Percentiles rank a stretch among this genome's conserved stretches.
Evolutionary conservation across 2,888 invertebrate species (phyloP).

Genomic region (Drosophila multiciliata): DNA sequence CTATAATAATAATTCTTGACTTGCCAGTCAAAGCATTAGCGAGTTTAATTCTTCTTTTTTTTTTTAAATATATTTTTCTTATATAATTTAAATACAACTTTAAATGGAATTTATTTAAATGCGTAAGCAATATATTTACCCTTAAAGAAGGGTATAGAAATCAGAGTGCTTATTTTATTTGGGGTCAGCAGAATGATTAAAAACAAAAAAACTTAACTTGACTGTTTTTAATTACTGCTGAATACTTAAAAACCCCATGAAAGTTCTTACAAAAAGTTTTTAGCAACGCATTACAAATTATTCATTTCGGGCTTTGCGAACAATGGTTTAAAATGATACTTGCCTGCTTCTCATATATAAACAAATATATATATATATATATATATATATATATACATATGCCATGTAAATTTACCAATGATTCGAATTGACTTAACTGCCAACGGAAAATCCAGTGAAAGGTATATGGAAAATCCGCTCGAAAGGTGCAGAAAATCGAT

Average conservation of each 20-base stretch:
- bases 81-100: not conserved
- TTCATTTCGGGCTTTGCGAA: slow-evolving; percentile 35
- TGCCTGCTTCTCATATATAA: slow-evolving; percentile 29
- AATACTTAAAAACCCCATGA: slow-evolving; percentile 9
- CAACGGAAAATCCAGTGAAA: slow-evolving; percentile 41
- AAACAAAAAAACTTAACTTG: slow-evolving; percentile 31
- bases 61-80: not conserved
- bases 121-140: not conserved
- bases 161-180: not conserved
- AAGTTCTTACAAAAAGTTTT: slow-evolving; percentile 27
- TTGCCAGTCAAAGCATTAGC: not conserved
- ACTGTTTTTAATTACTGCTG: slow-evolving; percentile 60
- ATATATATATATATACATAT: slow-evolving; percentile 2
- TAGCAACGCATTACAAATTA: slow-evolving; percentile 27
- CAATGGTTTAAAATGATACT: slow-evolving; percentile 42
- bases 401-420: slow-evolving; percentile 54
- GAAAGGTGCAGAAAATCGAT: slow-evolving; percentile 66
- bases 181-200: slow-evolving; percentile 4
- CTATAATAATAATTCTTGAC: not conserved
- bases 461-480: slow-evolving; percentile 34
- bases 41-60: not conserved
- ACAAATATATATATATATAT: not conserved
- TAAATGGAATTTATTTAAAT: not conserved
- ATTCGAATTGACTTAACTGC: slow-evolving; percentile 64
- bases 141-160: not conserved